Evolutionary conservation across 2,888 invertebrate species (phyloP), one percentile per base, ranked within the genome.

Genomic region (Oscheius sp.): DNA sequence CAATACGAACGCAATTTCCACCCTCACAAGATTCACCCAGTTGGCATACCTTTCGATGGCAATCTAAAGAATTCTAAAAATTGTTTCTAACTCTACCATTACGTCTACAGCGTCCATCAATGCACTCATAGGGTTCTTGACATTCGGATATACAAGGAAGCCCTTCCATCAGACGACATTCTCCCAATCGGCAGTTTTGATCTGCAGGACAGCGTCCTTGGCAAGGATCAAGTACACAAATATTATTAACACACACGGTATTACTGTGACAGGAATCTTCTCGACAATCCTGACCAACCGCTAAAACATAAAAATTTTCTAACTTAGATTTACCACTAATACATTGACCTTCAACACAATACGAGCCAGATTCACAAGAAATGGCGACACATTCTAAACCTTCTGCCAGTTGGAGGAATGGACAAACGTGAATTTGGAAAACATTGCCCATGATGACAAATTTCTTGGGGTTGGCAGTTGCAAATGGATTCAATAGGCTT

Each of bases 21-120:
- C 75, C 77, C 59, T 83, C 83, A 59, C 83, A 83, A 0, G 81
- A 50, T 65, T 83, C 83, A 6, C 83, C 83, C 17, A 83, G 47
- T 69, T 83, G 83, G 49, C 83, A 83, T 44, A 83, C 82, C 72
- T 82, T 82, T 28, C 73, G 67, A 4, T 68, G 50, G 50, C 83
- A 83, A 54, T 83, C 82, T 82, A 65, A 28, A 73, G 61, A 1
- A n/a, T 17, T 4, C 4, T 54, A 9, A 30, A 3, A 20, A 47
- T 47, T n/a, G 17, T 5, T 14, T n/a, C n/a, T 6, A 49, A 1
- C 12, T 33, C 33, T 41, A 82, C 82, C 82, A 66, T 83, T 82
- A 41, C 79, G 63, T 38, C 74, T 68, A 62, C 83, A 83, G 9
- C 73, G 45, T 12, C 83, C 83, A 68, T 80, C 80, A 6, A 83